Conservation (phyloP, 2,888 invertebrate species). For the Eupithecia centaureata region DNA sequence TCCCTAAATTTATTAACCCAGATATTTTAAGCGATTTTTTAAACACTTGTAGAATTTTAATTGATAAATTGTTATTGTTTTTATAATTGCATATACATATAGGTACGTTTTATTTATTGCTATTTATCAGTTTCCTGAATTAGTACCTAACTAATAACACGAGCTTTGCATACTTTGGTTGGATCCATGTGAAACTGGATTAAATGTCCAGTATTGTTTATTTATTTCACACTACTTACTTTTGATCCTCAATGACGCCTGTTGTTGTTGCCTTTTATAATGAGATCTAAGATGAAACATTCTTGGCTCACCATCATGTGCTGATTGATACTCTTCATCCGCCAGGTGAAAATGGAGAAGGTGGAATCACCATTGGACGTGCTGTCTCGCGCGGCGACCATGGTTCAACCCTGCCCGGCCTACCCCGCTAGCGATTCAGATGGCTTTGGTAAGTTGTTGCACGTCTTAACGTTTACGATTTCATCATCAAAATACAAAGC, state of each 20-base stretch:
- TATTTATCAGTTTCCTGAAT: background rate
- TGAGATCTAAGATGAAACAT: background rate
- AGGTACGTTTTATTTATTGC: too few relatives aligned
- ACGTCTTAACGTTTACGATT: background rate
- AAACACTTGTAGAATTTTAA: background rate
- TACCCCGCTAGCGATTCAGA: slow-evolving; percentile 80
- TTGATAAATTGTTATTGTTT: background rate
- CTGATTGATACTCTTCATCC: slow-evolving; percentile 14
- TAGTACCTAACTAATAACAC: background rate
- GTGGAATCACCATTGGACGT: slow-evolving; percentile 94
- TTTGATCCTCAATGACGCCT: background rate
- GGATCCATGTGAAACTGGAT: background rate
- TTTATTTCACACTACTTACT: background rate
- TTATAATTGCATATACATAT: too few relatives aligned
- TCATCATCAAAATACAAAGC: background rate
- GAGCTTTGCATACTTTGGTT: background rate
- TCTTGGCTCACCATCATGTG: background rate
- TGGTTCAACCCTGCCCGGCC: slow-evolving; percentile 90
- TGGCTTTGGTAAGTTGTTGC: slow-evolving; percentile 75
- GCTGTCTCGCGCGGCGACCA: slow-evolving; percentile 93
- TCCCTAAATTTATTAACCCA: slow-evolving; percentile 25
- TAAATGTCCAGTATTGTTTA: background rate
- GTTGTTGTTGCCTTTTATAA: background rate
- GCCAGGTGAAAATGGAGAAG: slow-evolving; percentile 83
- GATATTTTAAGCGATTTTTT: slow-evolving; percentile 10